Base-by-base conservation (phyloP, 2,797 vertebrate genomes). In the Prunella strophiata region DNA sequence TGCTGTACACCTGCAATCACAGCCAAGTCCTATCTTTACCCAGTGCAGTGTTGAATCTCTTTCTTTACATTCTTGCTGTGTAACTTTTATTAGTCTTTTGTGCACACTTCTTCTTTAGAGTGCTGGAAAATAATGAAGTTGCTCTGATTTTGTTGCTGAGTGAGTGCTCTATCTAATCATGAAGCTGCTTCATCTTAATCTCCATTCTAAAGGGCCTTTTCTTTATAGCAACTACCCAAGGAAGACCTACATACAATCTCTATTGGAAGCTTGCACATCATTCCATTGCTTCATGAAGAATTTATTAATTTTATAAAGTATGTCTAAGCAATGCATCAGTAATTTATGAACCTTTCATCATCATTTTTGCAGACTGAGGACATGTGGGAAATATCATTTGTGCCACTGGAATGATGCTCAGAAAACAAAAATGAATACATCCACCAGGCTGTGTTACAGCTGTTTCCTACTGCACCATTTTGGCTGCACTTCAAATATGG, bases 241-340 rank as follows among this genome's bases (percentile, higher is more conserved):
- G 91, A 93, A 92, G 93, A 52, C 50, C 20, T 77, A 34, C 51
- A 38, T 32, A 58, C 50, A 81, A 63, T 89, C 95, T 87, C 74
- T 85, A 16, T 78, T 94, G 93, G 85, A 94, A 79, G 66, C 66
- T 62, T 91, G 91, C 52, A 52, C 26, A 11, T 91, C 32, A 77
- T 66, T 61, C 66, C 84, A 43, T 82, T 73, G 76, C 85, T 77
- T 96, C 94, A 73, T 95, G 89, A 95, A 96, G 61, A 88, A 96
- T 91, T 94, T 75, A 95, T 92, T 94, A 55, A 87, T 94, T 96
- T 94, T 96, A 90, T 83, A 89, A 96, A 94, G 91, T 93, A 62
- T 72, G 57, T 55, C 78, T 91, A 89, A 85, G 80, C 68, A 95
- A 89, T 67, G 77, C 86, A 66, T 95, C 85, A 94, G 84, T 94